Evolutionary conservation across 2,113 vertebrate genomes (phyloP), one percentile per base, ranked within the genome.

Genomic region (Myanophis thanlyinensis): DNA sequence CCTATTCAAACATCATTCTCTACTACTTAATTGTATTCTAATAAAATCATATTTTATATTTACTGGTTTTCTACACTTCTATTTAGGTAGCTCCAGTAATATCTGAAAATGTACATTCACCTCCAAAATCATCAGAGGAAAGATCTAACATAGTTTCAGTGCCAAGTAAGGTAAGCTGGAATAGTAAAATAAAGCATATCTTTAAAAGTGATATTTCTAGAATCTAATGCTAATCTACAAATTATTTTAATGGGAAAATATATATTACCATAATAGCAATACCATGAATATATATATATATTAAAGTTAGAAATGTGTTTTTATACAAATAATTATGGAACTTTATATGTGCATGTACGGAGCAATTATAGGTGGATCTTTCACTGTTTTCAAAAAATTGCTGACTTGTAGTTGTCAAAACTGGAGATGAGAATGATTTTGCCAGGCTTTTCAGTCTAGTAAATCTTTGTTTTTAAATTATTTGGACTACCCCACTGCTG

Each of bases 121-220:
- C 96, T 23, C 95, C 97, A 27, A 96, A 95, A 93, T 97, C 97
- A 1, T 97, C 96, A 9, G 97, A 97, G 23, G 97, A 93, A 90
- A 96, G 88, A 44, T 44, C 92, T n/a, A 92, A 92, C 22, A 18
- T 30, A 2, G 95, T 93, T 35, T 51, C 96, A 48, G 0, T 85
- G 80, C 93, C 96, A 89, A 97, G 96, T 94, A 98, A 98, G 96
- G 98, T 98, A 94, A 97, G 96, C 62, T 1, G n/a, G 1, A 62
- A 0, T 51, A 27, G 13, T 0, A 84, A 40, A 90, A 92, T 20
- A 56, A 49, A 67, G 0, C 13, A 0, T 88, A 73, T 44, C 18
- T 80, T 80, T 80, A 80, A 80, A 40, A 44, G 35, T 80, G 73
- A 87, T 0, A 0, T 91, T 20, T 87, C 85, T 49, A 48, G 47